Evolutionary conservation across 2,888 invertebrate genomes (phyloP), one percentile per base, ranked within the genome.

Genomic region (Mystacides longicornis): DNA sequence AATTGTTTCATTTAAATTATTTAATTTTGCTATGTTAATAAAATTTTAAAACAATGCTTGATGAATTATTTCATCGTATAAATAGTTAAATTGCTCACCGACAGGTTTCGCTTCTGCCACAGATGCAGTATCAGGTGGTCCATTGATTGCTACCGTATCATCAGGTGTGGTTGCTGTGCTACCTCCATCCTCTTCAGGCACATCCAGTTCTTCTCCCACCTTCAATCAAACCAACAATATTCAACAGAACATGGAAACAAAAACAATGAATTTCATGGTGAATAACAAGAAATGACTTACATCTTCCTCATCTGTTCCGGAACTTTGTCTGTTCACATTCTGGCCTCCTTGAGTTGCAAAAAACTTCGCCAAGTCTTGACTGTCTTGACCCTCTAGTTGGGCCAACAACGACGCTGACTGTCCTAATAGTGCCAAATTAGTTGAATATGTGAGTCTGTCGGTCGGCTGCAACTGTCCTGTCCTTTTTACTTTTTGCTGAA

Each of bases 41-140:
- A n/a, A n/a, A n/a, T n/a, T n/a, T n/a, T n/a, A n/a, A n/a, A n/a
- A n/a, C n/a, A n/a, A n/a, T n/a, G n/a, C n/a, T n/a, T n/a, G n/a
- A n/a, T n/a, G n/a, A n/a, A n/a, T n/a, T n/a, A n/a, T n/a, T n/a
- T n/a, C n/a, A n/a, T n/a, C n/a, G n/a, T n/a, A n/a, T 31, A 31
- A 9, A 9, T 14, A 31, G 31, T 9, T 9, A 7, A 31, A 9
- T 7, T 2, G 66, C 76, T 69, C 63, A 77, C 87, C 87, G 46
- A 87, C 77, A 54, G 88, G 88, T 64, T 85, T 87, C 0, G 87
- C 87, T 71, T 88, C 87, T 21, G 88, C 87, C 16, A 88, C 81
- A 0, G 82, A 81, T 14, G 81, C 79, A 57, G 81, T 80, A 55
- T 78, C 77, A 14, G 79, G 75, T 2, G 81, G 81, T 2, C 75